phyloP scores from a whole-genome alignment of 1,140 invertebrate genomes.

The Drusus annulatus region DNA sequence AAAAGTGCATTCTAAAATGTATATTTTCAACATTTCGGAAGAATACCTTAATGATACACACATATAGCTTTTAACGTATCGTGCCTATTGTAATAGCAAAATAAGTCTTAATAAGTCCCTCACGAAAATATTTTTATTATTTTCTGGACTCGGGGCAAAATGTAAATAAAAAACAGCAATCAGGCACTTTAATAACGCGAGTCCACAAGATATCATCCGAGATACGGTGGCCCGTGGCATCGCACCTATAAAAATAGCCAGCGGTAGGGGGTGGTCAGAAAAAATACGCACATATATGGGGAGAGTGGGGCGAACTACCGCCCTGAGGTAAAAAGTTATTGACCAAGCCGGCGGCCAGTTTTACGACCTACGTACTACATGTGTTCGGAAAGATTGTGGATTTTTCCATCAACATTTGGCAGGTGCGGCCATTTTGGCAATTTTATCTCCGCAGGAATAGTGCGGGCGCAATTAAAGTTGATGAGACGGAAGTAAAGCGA shows the following conservation, averaged over 20 bases:
- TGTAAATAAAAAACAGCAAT: conserved; percentile 49
- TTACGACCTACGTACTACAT: conserved; percentile 56
- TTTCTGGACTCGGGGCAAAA: background rate
- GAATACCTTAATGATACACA: too few species aligned
- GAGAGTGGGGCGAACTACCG: conserved; percentile 13
- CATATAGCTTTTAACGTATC: too few species aligned
- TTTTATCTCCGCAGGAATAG: conserved; percentile 22
- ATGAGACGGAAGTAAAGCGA: conserved; percentile 31
- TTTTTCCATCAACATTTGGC: conserved; percentile 38
- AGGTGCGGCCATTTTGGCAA: conserved; percentile 46
- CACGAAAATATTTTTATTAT: too few species aligned
- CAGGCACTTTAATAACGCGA: conserved; percentile 54
- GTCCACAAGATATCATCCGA: conserved; percentile 39
- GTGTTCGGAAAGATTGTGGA: conserved; percentile 43
- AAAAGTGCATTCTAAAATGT: too few species aligned
- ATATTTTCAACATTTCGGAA: too few species aligned
- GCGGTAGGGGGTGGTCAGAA: conserved; percentile 30
- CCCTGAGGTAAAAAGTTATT: conserved; percentile 59
- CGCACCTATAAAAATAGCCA: conserved; percentile 60
- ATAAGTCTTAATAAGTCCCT: too few species aligned
- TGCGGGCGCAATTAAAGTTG: conserved; percentile 31
- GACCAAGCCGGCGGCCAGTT: conserved; percentile 50
- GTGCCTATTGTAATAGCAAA: too few species aligned
- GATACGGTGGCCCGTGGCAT: conserved; percentile 33
- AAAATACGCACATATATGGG: conserved; percentile 50